phyloP scores from a whole-genome alignment of 2,797 vertebrate genomes.

The Sylvia borin region DNA sequence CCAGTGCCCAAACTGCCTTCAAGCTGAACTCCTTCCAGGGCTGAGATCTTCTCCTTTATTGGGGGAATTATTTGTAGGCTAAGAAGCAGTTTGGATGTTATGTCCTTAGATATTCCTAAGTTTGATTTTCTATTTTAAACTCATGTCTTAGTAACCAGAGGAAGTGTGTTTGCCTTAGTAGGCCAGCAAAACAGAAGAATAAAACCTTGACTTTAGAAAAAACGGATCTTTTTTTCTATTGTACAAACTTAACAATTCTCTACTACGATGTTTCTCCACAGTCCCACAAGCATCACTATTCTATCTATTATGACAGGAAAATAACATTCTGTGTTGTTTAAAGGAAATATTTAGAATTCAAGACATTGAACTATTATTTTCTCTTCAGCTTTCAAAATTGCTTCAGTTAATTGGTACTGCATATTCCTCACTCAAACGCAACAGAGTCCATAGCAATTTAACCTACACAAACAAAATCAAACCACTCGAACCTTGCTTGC shows the following conservation, averaged over 20 bases:
- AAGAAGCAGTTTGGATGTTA: background rate
- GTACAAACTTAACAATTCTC: background rate
- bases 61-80: background rate
- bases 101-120: rapidly evolving
- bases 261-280: background rate
- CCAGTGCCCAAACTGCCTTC: background rate
- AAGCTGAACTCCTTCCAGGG: background rate
- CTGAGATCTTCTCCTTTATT: background rate
- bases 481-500: background rate
- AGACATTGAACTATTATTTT: background rate
- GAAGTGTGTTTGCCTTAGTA: background rate
- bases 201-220: background rate
- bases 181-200: background rate
- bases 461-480: background rate
- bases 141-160: background rate
- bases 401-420: background rate
- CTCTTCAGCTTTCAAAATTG: background rate
- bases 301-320: background rate
- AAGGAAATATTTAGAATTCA: conserved; percentile 5
- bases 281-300: background rate
- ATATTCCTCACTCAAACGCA: background rate
- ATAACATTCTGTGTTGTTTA: background rate
- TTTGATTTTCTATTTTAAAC: background rate
- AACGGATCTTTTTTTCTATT: background rate
- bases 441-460: background rate